A percentile compares a stretch with the other conserved stretches of the same genome.
These are phyloP conservation scores for Drosophila teissieri DNA, from an alignment of 1,140 invertebrate genomes.

Conservation along the genomic window DNA sequence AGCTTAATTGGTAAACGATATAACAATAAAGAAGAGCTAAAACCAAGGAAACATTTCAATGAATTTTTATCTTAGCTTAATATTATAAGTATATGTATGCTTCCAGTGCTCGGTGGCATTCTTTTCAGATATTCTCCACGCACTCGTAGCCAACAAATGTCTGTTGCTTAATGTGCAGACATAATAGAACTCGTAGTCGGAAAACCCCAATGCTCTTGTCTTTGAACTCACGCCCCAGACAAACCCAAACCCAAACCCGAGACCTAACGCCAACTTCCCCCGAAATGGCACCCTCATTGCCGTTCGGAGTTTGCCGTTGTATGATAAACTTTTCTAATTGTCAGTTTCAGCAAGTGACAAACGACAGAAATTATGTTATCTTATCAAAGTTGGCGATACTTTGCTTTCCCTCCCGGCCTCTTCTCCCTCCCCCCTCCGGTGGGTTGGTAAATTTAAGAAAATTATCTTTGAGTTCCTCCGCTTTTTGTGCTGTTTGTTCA, in stretches of 20 bases:
- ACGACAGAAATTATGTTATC: conserved; percentile 83
- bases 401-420: conserved; percentile 32
- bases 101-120: conserved; percentile 6
- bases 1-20: too few species aligned
- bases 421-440: background rate
- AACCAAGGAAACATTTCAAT: too few species aligned
- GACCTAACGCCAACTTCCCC: background rate
- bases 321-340: conserved; percentile 83
- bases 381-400: conserved; percentile 78
- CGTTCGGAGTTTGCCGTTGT: conserved; percentile 45
- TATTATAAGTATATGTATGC: background rate
- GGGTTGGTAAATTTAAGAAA: conserved; percentile 66
- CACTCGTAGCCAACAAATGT: conserved; percentile 53
- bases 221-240: conserved; percentile 41
- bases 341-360: conserved; percentile 82
- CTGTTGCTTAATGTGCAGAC: conserved; percentile 70
- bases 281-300: conserved; percentile 40
- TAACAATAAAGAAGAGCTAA: too few species aligned
- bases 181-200: conserved; percentile 46
- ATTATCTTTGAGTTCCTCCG: conserved; percentile 61
- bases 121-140: background rate
- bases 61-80: background rate
- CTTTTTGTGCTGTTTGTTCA: conserved; percentile 26
- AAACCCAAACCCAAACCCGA: background rate
- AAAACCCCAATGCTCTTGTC: conserved; percentile 42